Conservation (phyloP, 2,113 vertebrate species). For the Noctilio leporinus region DNA sequence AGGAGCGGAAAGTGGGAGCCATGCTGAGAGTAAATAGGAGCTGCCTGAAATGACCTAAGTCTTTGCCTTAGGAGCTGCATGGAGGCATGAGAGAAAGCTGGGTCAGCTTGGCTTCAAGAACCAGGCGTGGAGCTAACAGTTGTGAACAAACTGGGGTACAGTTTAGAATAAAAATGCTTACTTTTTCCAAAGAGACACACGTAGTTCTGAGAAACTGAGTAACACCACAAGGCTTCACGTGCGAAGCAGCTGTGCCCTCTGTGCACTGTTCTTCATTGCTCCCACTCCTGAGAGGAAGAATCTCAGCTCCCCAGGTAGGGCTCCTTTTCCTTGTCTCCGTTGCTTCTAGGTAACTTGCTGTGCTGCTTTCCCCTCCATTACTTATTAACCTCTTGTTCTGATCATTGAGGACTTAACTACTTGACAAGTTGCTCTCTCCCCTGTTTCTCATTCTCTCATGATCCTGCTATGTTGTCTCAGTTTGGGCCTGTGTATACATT, state of each 20-base stretch:
- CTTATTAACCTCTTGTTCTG: not conserved
- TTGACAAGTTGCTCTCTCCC: not conserved
- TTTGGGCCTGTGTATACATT: not conserved
- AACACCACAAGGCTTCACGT: not conserved
- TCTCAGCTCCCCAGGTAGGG: not conserved
- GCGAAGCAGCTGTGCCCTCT: not conserved
- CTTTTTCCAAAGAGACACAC: not conserved
- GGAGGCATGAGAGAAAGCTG: not conserved
- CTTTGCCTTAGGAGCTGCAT: not conserved
- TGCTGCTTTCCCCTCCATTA: not conserved
- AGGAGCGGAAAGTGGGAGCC: not conserved
- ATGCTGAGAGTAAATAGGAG: not conserved
- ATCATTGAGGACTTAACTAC: not conserved
- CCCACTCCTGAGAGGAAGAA: not conserved
- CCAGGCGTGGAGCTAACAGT: not conserved
- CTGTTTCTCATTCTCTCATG: not conserved
- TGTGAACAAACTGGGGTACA: not conserved
- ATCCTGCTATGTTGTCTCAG: not conserved
- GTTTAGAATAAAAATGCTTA: not conserved
- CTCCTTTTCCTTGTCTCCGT: not conserved
- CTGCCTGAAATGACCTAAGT: no score
- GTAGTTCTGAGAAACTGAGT: not conserved
- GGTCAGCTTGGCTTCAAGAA: not conserved
- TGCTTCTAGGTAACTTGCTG: not conserved
- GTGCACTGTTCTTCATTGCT: accelerated